Conservation (phyloP, 2,888 invertebrate species). For the Neoitamus cyanurus region DNA sequence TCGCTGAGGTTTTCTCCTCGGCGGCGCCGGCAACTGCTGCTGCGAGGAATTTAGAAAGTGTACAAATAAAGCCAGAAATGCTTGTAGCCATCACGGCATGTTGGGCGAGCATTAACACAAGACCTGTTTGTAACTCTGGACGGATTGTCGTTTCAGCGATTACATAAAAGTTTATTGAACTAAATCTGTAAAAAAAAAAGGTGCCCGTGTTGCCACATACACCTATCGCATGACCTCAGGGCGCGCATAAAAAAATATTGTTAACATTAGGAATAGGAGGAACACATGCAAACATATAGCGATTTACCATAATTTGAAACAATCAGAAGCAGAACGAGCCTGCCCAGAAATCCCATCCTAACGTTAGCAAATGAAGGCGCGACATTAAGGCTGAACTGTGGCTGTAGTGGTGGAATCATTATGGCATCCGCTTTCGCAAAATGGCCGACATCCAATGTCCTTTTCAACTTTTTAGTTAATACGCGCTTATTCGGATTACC, state of each 20-base stretch:
- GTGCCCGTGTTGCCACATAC: neutral
- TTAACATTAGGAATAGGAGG: neutral
- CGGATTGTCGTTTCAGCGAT: neutral
- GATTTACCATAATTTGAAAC: conserved; percentile 36
- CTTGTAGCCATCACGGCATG: neutral
- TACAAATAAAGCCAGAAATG: neutral
- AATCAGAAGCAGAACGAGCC: conserved; percentile 14
- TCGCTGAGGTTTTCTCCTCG: neutral
- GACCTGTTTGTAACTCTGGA: neutral
- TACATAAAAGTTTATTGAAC: neutral
- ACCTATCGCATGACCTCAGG: neutral
- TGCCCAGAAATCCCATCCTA: conserved; percentile 47
- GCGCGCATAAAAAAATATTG: neutral
- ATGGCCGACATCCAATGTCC: conserved; percentile 60
- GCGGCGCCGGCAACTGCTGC: neutral
- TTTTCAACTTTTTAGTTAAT: conserved; percentile 12
- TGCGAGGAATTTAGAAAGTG: neutral
- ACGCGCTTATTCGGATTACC: neutral
- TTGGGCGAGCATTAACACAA: neutral
- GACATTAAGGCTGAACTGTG: conserved; percentile 54
- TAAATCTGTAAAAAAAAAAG: neutral
- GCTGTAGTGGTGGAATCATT: conserved; percentile 55
- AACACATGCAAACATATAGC: neutral
- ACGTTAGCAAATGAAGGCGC: conserved; percentile 56
- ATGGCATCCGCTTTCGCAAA: conserved; percentile 57